A percentile compares a stretch with the other conserved stretches of the same genome.
These are phyloP conservation scores for Terebella lapidaria DNA, from an alignment of 2,888 invertebrate genomes.

Conservation along the genomic window DNA sequence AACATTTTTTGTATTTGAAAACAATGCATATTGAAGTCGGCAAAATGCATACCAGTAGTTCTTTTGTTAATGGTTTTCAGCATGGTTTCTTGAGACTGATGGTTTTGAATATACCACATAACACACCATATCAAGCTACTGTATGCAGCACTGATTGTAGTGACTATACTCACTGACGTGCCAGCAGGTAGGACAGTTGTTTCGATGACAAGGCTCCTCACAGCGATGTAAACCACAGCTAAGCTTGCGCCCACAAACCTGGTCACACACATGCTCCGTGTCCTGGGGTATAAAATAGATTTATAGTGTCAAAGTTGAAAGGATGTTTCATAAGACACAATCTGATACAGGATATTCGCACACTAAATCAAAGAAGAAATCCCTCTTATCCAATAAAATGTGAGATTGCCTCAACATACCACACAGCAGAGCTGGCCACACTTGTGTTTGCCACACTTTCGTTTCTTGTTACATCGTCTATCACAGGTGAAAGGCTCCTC, in stretches of 20 bases:
- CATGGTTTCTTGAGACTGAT: too few species aligned
- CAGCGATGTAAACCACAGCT: slow-evolving; percentile 86
- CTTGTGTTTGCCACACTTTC: slow-evolving; percentile 59
- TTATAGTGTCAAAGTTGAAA: not conserved
- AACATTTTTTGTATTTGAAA: too few species aligned
- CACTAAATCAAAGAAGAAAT: too few species aligned
- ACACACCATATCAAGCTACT: too few species aligned
- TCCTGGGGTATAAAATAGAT: slow-evolving; percentile 57
- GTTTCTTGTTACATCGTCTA: slow-evolving; percentile 76
- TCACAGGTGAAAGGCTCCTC: slow-evolving; percentile 62
- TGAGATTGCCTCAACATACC: too few species aligned
- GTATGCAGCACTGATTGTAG: too few species aligned
- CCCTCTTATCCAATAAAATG: too few species aligned
- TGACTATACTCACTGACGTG: slow-evolving; percentile 65
- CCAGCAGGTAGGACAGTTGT: slow-evolving; percentile 66
- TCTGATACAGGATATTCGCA: too few species aligned
- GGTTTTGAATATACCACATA: too few species aligned
- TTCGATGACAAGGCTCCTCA: slow-evolving; percentile 80
- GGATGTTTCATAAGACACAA: not conserved
- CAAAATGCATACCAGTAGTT: too few species aligned
- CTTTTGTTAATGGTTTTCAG: too few species aligned
- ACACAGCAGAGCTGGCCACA: slow-evolving; percentile 87
- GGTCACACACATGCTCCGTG: slow-evolving; percentile 76
- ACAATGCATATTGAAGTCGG: too few species aligned
- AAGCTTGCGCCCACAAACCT: slow-evolving; percentile 61